These are phyloP conservation scores for Gobiocypris rarus DNA, from an alignment of 2,113 vertebrate genomes.

Conservation along the genomic window DNA sequence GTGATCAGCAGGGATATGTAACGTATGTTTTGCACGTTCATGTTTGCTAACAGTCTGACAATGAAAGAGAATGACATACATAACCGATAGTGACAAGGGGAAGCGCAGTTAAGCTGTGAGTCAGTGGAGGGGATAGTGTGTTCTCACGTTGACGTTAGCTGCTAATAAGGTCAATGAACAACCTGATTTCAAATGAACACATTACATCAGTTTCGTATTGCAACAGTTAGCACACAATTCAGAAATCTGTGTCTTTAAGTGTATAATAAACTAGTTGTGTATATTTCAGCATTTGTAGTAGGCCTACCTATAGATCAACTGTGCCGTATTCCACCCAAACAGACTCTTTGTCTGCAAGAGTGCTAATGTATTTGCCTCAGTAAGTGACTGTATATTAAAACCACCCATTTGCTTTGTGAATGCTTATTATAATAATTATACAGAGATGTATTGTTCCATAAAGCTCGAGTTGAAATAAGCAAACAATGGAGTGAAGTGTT, in stretches of 20 bases:
- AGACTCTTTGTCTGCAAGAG: neutral
- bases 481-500: neutral
- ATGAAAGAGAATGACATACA: conserved; percentile 30
- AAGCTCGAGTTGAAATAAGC: conserved; percentile 1
- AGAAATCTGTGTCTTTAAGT: neutral
- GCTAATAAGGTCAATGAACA: conserved; percentile 45
- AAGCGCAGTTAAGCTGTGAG: neutral
- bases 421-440: conserved; percentile 4
- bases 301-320: neutral
- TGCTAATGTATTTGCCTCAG: neutral
- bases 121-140: conserved; percentile 10
- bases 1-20: conserved; percentile 41
- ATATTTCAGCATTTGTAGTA: neutral
- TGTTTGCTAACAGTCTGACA: conserved; percentile 48
- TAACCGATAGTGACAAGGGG: conserved; percentile 41
- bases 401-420: conserved; percentile 25
- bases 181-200: conserved; percentile 31
- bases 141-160: conserved; percentile 10
- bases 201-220: neutral
- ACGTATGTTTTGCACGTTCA: conserved; percentile 38
- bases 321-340: neutral
- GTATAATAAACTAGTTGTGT: neutral
- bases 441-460: conserved; percentile 12
- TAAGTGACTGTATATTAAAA: conserved; percentile 30
- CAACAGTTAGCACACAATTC: neutral